Conservation (phyloP, 2,888 invertebrate species). For the Machimus rusticus region DNA sequence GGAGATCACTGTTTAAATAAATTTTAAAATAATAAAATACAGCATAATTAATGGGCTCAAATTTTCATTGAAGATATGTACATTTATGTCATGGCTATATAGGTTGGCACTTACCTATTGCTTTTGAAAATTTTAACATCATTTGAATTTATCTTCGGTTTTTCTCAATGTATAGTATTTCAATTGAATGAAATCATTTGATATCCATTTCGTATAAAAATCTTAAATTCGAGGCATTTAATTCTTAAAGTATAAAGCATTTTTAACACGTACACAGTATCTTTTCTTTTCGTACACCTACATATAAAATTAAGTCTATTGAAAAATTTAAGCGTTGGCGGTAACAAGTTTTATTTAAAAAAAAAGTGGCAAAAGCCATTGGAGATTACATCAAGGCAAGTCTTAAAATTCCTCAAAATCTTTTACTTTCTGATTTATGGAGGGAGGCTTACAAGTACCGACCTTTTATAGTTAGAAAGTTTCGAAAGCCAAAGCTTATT, state of each 20-base stretch:
- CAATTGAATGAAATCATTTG: no score
- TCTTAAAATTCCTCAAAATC: neutral
- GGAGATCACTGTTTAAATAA: no score
- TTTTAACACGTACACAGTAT: neutral
- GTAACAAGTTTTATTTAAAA: neutral
- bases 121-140: no score
- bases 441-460: neutral
- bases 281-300: neutral
- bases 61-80: no score
- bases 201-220: no score
- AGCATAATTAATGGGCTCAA: no score
- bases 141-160: no score
- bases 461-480: conserved; percentile 12
- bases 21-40: no score
- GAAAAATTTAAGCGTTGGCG: neutral
- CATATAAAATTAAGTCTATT: neutral
- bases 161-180: no score
- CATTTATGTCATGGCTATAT: no score
- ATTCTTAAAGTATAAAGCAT: neutral
- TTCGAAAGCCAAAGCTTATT: conserved; percentile 21
- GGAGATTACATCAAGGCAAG: neutral
- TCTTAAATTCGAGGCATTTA: no score
- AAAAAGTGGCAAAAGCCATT: neutral
- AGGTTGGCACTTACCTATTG: no score
- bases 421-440: conserved; percentile 14